Evolutionary conservation across 2,888 invertebrate species (phyloP), one percentile per base, ranked within the genome.

Genomic region (Cryptocephalus moraei): DNA sequence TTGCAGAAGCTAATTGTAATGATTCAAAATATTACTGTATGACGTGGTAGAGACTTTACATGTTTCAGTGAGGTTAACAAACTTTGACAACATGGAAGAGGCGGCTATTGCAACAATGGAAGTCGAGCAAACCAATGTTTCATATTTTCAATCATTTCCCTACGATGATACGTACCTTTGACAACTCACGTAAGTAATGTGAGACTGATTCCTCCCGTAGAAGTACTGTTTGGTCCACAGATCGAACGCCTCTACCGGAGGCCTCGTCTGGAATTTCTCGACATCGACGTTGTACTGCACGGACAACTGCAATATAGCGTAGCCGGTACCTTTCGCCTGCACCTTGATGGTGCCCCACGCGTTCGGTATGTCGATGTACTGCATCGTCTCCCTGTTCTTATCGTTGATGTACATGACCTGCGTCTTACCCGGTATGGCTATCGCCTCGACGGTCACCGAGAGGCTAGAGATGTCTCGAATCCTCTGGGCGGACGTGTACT

Each of bases 261-360:
- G 93, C 58, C 79, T 74, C 0, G 91, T 91, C 72, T 91, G 88
- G 77, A 88, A 91, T 65, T 81, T 80, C 45, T 77, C 76, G 58
- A 84, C 81, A 68, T 92, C 92, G 44, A 93, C 91, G 72, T 91
- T 91, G 73, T 92, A 93, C 67, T 90, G 87, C 31, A 91, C 90
- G 33, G 88, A 85, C 84, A 95, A 84, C 75, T 95, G 94, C 56
- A 95, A 76, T 61, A 95, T 84, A 4, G 94, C 93, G 72, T 88
- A 89, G n/a, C 95, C 95, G 3, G 91, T 88, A 54, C 95, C 96
- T 65, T 85, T 86, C 0, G 91, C 93, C 58, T 89, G 85, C 41
- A 94, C 91, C 71, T 91, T 88, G 34, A 95, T 89, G 1, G 91
- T 91, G 61, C 95, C 95, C 88, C 91, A 95, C 41, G 93, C 93